Evolutionary conservation across 2,797 vertebrate genomes (phyloP).

Genomic region (Pangasius djambal): DNA sequence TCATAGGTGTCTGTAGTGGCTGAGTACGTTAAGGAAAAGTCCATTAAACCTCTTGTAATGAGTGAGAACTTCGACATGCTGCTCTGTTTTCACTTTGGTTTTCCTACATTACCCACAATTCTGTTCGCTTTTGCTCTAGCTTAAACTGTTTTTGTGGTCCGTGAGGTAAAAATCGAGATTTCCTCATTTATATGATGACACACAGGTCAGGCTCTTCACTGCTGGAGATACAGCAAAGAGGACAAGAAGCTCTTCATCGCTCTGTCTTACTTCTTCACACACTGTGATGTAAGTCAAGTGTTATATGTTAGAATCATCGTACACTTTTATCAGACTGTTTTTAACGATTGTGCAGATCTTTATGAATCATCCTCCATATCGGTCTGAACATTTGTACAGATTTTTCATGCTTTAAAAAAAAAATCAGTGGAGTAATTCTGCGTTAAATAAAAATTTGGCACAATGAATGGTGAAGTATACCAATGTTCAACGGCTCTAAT

Average conservation of each 20-base stretch:
- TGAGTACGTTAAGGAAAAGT: not conserved
- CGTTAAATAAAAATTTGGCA: no score
- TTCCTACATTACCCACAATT: not conserved
- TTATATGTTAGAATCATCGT: not conserved
- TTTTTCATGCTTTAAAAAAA: no score
- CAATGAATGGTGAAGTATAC: not conserved
- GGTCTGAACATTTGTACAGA: not conserved
- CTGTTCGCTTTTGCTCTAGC: not conserved
- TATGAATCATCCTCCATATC: not conserved
- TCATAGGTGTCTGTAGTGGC: not conserved
- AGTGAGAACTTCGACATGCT: not conserved
- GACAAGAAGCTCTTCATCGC: constrained; percentile 64
- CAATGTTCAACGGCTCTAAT: not conserved
- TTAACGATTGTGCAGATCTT: not conserved
- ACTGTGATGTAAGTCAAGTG: constrained; percentile 56
- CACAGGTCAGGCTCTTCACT: constrained; percentile 65
- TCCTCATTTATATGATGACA: not conserved
- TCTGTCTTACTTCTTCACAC: constrained; percentile 65
- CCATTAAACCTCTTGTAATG: not conserved
- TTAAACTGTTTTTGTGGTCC: not conserved
- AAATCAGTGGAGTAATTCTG: no score
- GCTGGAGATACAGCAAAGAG: constrained; percentile 62
- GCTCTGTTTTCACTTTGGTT: not conserved
- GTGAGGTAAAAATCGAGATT: not conserved
- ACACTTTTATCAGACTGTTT: not conserved